A percentile compares a stretch with the other conserved stretches of the same genome.
phyloP scores from a whole-genome alignment of 2,113 vertebrate species.

The Apteryx owenii region DNA sequence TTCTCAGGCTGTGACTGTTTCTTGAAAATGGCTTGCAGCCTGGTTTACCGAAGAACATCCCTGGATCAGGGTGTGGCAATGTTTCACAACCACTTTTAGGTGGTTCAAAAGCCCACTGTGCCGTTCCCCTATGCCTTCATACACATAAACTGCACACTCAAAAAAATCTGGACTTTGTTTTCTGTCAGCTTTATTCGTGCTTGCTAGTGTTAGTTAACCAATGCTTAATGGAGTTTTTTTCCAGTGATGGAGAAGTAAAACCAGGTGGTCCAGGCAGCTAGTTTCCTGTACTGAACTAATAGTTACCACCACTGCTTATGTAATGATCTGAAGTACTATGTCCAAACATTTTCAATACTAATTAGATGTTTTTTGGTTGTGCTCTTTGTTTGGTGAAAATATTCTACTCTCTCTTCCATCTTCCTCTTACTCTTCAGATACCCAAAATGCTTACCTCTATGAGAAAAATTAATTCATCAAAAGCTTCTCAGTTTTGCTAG shows the following conservation, averaged over 20 bases:
- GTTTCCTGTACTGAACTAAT: not conserved
- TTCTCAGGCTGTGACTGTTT: not conserved
- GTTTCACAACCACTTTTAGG: fast-evolving
- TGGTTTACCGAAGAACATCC: not conserved
- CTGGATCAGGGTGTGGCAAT: not conserved
- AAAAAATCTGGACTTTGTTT: not conserved
- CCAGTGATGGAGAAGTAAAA: not conserved
- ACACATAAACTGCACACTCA: not conserved
- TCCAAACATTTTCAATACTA: not conserved
- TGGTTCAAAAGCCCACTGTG: not conserved
- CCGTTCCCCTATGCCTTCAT: not conserved
- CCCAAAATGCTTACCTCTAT: not conserved
- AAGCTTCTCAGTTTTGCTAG: not conserved
- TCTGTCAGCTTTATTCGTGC: not conserved
- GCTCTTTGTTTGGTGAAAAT: not conserved
- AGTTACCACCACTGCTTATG: not conserved
- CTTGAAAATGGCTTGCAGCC: not conserved
- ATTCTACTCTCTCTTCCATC: not conserved
- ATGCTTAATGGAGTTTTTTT: not conserved
- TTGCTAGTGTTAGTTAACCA: not conserved
- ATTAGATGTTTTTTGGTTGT: not conserved
- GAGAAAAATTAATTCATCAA: not conserved
- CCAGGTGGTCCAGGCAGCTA: not conserved
- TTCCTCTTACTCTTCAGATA: not conserved
- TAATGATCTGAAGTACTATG: not conserved